phyloP scores from a whole-genome alignment of 2,797 vertebrate species.

The Coendou prehensilis region DNA sequence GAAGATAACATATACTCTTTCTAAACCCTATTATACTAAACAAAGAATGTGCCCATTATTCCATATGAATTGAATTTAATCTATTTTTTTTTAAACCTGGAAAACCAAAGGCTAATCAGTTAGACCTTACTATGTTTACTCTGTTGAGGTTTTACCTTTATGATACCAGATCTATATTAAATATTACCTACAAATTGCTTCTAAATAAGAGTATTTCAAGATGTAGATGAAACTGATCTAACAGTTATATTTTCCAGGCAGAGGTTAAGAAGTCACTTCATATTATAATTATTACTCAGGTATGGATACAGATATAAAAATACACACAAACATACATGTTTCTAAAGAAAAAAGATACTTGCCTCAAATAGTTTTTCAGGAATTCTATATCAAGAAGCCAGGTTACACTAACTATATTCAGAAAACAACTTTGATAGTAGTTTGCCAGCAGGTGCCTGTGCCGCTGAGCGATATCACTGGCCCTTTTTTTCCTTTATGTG shows the following conservation, averaged over 20 bases:
- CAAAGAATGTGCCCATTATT: neutral
- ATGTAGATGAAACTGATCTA: conserved; percentile 15
- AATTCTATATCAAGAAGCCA: conserved; percentile 27
- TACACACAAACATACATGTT: neutral
- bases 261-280: neutral
- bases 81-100: neutral
- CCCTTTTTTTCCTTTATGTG: no score
- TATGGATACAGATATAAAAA: neutral
- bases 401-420: conserved; percentile 4
- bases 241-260: conserved; percentile 21
- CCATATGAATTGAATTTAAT: neutral
- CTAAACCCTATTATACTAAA: neutral
- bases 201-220: conserved; percentile 26
- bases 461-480: no score
- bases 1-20: neutral
- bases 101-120: neutral
- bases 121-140: neutral
- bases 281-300: neutral
- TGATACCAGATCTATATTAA: neutral
- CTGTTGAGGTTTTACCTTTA: conserved; percentile 30
- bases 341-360: neutral
- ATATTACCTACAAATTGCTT: neutral
- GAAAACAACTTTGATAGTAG: neutral
- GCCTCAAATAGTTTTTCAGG: neutral
- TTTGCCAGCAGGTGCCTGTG: no score